Conservation (phyloP, 37 sponge, comb jelly and placozoan genomes). For the Bolinopsis microptera region DNA sequence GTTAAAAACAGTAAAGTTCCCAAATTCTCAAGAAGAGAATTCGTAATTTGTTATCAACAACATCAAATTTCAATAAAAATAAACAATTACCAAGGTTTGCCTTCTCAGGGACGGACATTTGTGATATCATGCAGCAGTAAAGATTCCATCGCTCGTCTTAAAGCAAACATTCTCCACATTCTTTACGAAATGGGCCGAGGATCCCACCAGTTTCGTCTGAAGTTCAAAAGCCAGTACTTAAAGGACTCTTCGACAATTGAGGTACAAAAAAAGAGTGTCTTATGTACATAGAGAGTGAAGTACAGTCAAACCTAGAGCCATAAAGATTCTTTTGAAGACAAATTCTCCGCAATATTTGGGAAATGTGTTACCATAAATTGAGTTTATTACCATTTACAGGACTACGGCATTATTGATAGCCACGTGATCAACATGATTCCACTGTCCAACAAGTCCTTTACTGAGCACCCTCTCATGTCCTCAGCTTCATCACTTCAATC, state of each 20-base stretch:
- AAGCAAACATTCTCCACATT: conserved; percentile 67
- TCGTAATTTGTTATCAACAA: too few species aligned
- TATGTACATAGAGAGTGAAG: not conserved
- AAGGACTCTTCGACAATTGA: conserved; percentile 60
- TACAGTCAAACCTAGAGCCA: too few species aligned
- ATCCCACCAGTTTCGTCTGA: conserved; percentile 64
- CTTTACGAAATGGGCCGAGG: conserved; percentile 69
- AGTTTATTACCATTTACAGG: too few species aligned
- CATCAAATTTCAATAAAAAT: too few species aligned
- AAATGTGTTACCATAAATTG: too few species aligned
- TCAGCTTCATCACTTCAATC: conserved; percentile 22
- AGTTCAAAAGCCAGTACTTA: conserved; percentile 63
- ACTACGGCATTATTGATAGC: conserved; percentile 64
- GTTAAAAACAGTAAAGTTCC: too few species aligned
- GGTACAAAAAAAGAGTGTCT: not conserved
- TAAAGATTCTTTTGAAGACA: too few species aligned
- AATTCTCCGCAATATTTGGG: too few species aligned
- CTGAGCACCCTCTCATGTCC: conserved; percentile 48
- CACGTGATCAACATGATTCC: conserved; percentile 68
- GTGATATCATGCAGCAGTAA: conserved; percentile 46
- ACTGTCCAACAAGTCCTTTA: conserved; percentile 45
- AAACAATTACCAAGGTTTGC: too few species aligned
- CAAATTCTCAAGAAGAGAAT: too few species aligned
- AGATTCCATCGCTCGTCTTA: conserved; percentile 66
- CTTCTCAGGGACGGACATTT: conserved; percentile 67